phyloP scores from a whole-genome alignment of 2,797 vertebrate species.

The Anas bahamensis region DNA sequence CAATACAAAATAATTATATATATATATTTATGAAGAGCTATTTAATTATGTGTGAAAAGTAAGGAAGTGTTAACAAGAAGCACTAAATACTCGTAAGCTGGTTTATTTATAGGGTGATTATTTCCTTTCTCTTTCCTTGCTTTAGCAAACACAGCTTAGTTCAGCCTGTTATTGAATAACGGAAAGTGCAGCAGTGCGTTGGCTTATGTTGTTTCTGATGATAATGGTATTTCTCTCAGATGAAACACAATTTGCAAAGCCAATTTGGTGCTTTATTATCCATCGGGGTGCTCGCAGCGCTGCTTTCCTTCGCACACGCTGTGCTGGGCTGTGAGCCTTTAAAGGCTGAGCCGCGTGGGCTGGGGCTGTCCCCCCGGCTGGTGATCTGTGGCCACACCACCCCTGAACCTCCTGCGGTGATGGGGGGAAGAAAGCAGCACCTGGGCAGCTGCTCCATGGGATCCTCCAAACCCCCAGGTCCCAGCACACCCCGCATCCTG shows the following conservation, averaged over 20 bases:
- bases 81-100: slow-evolving; percentile 83
- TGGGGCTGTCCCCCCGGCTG: background rate
- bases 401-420: accelerated
- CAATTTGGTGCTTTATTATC: background rate
- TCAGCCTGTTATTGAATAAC: background rate
- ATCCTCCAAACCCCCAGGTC: too few species aligned
- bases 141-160: background rate
- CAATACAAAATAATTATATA: background rate
- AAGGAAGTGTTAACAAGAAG: slow-evolving; percentile 83
- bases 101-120: slow-evolving; percentile 26
- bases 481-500: too few species aligned
- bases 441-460: background rate
- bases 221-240: background rate
- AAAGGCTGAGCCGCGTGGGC: accelerated
- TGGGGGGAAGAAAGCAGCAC: background rate
- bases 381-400: background rate
- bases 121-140: background rate
- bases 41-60: slow-evolving; percentile 74
- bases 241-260: background rate
- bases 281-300: accelerated
- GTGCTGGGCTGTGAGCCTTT: background rate
- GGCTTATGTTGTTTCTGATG: background rate
- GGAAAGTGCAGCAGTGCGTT: background rate
- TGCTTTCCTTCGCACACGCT: accelerated
- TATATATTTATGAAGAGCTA: background rate